These are phyloP conservation scores for Dendrocincla fuliginosa DNA, from an alignment of 2,797 vertebrate species.

Conservation along the genomic window DNA sequence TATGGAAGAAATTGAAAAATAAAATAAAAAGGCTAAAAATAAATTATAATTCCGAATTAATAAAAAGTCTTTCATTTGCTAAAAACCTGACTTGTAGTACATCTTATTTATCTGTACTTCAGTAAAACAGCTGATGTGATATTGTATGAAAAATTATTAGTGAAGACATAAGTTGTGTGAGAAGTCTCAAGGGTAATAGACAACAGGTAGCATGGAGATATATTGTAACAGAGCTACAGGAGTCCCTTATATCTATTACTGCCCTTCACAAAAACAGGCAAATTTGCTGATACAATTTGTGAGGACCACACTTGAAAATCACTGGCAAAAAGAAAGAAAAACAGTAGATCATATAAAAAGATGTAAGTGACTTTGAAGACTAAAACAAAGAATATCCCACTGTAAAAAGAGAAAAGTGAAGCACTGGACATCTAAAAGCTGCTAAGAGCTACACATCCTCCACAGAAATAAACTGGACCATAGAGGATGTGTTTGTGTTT, in stretches of 20 bases:
- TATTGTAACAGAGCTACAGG: neutral
- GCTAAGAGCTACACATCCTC: neutral
- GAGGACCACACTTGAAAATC: fast-evolving
- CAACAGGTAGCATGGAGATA: neutral
- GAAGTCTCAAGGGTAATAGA: neutral
- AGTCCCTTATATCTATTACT: neutral
- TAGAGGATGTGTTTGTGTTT: neutral
- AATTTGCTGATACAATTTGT: neutral
- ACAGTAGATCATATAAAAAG: fast-evolving
- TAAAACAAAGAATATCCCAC: neutral
- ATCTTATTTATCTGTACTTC: neutral
- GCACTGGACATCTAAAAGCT: neutral
- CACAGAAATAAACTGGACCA: neutral
- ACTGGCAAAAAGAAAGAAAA: neutral
- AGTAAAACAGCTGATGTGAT: neutral
- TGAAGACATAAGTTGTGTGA: neutral
- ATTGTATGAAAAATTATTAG: neutral
- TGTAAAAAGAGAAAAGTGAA: neutral
- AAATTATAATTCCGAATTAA: neutral
- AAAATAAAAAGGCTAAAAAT: neutral
- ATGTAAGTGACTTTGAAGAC: neutral
- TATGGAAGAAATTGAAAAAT: neutral
- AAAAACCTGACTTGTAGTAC: fast-evolving
- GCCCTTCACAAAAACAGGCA: neutral
- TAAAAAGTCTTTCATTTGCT: neutral